phyloP scores from a whole-genome alignment of 2,113 vertebrate species.

The Clarias batrachus region DNA sequence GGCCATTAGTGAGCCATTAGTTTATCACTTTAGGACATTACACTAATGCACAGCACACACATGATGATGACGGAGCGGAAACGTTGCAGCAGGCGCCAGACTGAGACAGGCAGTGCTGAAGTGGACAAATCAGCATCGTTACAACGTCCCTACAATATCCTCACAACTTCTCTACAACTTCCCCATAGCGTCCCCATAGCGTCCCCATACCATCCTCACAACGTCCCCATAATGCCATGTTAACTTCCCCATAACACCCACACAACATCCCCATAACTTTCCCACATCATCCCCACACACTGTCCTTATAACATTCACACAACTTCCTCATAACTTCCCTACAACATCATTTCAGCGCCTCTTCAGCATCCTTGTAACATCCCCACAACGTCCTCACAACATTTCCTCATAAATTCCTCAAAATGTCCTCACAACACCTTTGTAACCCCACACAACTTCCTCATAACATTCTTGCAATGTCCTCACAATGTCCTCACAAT shows the following conservation, averaged over 20 bases:
- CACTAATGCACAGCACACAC: constrained; percentile 42
- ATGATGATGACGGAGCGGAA: constrained; percentile 11
- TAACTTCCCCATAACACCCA: neutral
- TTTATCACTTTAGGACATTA: constrained; percentile 43
- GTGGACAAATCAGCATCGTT: neutral
- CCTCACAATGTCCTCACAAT: too few species aligned
- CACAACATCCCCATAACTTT: neutral
- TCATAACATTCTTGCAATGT: neutral
- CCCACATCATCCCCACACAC: neutral
- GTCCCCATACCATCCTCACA: neutral
- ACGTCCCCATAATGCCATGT: neutral
- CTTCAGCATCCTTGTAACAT: neutral
- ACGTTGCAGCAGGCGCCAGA: constrained; percentile 21
- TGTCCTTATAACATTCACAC: neutral
- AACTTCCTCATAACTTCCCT: neutral
- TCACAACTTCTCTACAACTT: neutral
- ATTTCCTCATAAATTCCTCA: neutral
- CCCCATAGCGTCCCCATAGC: neutral
- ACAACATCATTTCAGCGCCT: neutral
- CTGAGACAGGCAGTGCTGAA: neutral
- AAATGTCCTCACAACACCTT: neutral
- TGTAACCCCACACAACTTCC: neutral
- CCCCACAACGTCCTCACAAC: neutral
- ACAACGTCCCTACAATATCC: neutral
- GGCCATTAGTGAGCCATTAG: constrained; percentile 50